Percentiles rank a stretch among this genome's conserved stretches.
Conservation (phyloP, 2,113 vertebrate genomes). For the Patagioenas fasciata region DNA sequence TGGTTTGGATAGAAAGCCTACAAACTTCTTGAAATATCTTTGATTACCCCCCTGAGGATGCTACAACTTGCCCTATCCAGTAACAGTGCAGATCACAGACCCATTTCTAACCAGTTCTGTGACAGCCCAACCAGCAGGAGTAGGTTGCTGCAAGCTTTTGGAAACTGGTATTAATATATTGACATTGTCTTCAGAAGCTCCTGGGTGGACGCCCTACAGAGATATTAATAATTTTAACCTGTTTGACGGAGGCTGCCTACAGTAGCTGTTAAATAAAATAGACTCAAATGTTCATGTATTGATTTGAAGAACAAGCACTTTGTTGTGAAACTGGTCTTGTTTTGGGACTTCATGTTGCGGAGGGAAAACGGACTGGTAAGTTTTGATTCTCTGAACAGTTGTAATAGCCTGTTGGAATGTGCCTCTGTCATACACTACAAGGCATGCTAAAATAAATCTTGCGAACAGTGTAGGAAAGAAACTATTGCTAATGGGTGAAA, state of each 20-base stretch:
- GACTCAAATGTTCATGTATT: not conserved
- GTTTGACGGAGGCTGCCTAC: slow-evolving; percentile 7
- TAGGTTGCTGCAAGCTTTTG: slow-evolving; percentile 9
- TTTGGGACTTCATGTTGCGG: slow-evolving; percentile 13
- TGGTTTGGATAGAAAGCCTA: not conserved
- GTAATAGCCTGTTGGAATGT: slow-evolving; percentile 50
- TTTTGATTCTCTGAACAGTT: slow-evolving; percentile 46
- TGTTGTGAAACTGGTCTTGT: slow-evolving; percentile 23
- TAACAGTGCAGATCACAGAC: not conserved
- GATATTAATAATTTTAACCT: not conserved
- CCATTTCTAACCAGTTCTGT: not conserved
- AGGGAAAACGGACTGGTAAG: not conserved
- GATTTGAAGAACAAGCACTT: slow-evolving; percentile 44
- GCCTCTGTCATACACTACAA: slow-evolving; percentile 59
- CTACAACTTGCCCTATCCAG: not conserved
- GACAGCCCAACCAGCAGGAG: slow-evolving; percentile 1
- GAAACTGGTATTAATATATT: slow-evolving; percentile 40
- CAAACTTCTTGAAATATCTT: not conserved
- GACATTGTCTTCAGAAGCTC: slow-evolving; percentile 31
- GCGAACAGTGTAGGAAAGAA: slow-evolving; percentile 51
- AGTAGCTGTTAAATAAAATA: not conserved
- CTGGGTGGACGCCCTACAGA: slow-evolving; percentile 14
- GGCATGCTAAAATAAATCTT: slow-evolving; percentile 60
- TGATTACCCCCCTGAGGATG: not conserved
- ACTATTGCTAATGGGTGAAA: slow-evolving; percentile 15